These are phyloP conservation scores for Miniopterus natalensis DNA, from an alignment of 2,113 vertebrate species.

Conservation along the genomic window DNA sequence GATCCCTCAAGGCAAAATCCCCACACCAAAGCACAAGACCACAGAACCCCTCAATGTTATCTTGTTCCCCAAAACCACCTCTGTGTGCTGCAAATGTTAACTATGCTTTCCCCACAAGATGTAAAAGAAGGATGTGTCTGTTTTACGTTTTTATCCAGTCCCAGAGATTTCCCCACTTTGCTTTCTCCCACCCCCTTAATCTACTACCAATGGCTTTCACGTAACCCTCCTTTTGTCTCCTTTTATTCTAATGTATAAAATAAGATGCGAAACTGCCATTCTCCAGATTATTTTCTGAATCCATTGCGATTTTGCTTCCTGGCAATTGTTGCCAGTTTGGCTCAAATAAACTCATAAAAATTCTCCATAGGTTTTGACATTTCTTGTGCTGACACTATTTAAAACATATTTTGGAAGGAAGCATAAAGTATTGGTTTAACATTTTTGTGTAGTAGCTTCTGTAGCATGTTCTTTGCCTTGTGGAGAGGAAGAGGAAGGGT, in stretches of 20 bases:
- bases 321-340: neutral
- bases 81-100: neutral
- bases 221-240: neutral
- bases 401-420: slow-evolving; percentile 52
- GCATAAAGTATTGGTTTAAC: neutral
- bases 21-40: neutral
- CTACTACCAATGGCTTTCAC: neutral
- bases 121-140: neutral
- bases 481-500: neutral
- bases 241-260: neutral
- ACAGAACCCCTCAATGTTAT: neutral
- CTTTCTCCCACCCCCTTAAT: neutral
- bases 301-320: neutral
- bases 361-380: neutral
- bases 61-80: neutral
- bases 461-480: neutral
- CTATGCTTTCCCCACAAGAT: neutral
- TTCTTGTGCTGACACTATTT: neutral
- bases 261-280: neutral
- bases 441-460: neutral
- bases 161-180: neutral
- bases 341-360: neutral
- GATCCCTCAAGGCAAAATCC: too few species aligned
- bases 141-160: neutral
- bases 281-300: neutral